Conservation (phyloP, 2,797 vertebrate species). For the Acipenser transmontanus region DNA sequence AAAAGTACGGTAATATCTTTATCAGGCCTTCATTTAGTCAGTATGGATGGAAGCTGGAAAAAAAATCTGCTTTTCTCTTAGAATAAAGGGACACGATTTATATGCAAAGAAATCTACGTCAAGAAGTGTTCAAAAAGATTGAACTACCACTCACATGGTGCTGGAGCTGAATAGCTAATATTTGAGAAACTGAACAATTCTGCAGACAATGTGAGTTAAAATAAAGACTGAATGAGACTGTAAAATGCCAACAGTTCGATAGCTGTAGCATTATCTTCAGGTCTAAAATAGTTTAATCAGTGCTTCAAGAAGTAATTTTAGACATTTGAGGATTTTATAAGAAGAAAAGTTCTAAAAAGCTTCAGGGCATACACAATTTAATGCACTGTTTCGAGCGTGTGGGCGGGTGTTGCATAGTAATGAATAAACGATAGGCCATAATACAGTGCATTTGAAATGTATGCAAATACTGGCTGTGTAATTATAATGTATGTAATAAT, state of each 20-base stretch:
- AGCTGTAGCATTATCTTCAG: not conserved
- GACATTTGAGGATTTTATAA: not conserved
- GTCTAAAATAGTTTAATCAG: not conserved
- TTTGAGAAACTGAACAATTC: no score
- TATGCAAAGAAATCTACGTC: no score
- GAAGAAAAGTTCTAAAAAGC: not conserved
- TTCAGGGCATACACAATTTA: not conserved
- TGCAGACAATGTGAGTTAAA: no score
- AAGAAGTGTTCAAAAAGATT: no score
- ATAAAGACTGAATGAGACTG: no score
- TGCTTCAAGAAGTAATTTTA: not conserved
- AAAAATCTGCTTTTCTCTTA: no score
- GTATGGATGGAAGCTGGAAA: no score
- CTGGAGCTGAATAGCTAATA: no score
- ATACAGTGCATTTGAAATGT: slow-evolving; percentile 53
- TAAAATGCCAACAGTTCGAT: not conserved
- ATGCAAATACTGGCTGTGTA: slow-evolving; percentile 69
- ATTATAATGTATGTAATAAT: slow-evolving; percentile 79
- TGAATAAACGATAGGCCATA: slow-evolving; percentile 43
- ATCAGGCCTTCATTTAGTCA: no score
- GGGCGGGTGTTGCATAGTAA: slow-evolving; percentile 41
- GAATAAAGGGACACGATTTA: no score
- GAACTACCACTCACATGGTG: no score
- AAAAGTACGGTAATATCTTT: no score
- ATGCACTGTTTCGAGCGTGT: slow-evolving; percentile 7